Evolutionary conservation across 1,140 invertebrate species (phyloP).

Genomic region (Ceratoteleas bidentatus): DNA sequence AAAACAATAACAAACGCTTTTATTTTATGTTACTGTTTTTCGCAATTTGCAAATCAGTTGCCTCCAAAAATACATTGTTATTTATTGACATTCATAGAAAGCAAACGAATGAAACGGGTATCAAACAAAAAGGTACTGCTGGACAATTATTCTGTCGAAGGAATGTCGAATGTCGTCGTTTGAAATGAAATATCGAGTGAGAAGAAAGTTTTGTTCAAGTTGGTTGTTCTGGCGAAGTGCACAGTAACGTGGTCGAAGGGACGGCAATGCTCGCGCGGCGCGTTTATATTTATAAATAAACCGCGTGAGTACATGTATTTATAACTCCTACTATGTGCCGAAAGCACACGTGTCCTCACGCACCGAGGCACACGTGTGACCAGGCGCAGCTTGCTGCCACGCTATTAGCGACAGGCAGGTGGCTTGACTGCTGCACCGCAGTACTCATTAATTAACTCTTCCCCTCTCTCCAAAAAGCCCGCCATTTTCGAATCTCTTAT

Average conservation of each 20-base stretch:
- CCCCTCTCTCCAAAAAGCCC: neutral
- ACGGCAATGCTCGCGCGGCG: neutral
- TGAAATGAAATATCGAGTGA: neutral
- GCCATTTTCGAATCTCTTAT: neutral
- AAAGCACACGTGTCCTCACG: constrained; percentile 53
- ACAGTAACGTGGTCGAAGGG: constrained; percentile 9
- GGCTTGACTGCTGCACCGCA: constrained; percentile 8
- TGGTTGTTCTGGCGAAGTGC: neutral
- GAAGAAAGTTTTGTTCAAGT: neutral
- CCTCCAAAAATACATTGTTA: too few species aligned
- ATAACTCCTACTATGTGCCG: constrained; percentile 31
- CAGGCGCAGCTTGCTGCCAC: constrained; percentile 23
- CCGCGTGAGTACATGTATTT: constrained; percentile 32
- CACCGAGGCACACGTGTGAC: constrained; percentile 47
- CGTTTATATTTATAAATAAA: constrained; percentile 45
- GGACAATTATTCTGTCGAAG: too few species aligned
- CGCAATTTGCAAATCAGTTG: too few species aligned
- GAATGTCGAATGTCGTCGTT: neutral
- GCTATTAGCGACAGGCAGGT: constrained; percentile 31
- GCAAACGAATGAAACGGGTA: neutral
- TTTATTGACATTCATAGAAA: neutral
- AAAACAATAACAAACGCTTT: too few species aligned
- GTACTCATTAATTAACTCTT: constrained; percentile 7
- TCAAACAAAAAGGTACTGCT: too few species aligned
- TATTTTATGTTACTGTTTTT: too few species aligned